Base-by-base conservation (phyloP, 2,888 invertebrate species). In the Anaspis maculata region DNA sequence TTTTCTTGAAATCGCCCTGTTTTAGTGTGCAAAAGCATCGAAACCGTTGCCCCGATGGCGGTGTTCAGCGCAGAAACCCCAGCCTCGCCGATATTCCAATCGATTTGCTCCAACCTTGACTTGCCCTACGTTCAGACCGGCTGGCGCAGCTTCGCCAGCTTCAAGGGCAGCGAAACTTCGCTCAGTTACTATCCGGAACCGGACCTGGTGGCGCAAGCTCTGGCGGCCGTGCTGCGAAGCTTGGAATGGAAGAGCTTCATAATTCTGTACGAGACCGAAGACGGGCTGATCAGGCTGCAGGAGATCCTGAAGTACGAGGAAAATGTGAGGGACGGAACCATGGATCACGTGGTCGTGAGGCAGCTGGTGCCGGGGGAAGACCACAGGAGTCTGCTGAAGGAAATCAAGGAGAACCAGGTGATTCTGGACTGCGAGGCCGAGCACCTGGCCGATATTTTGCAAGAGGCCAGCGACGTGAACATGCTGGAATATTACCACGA, bases 81-180 rank as follows among this genome's bases (percentile, higher is more conserved):
- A 27, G 72, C 79, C 0, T 70, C 84, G 2, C 73, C 77, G 23
- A 84, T 88, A 53, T 79, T 90, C 4, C 82, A 88, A 57, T 86
- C 88, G 15, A 78, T 91, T 44, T 84, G 87, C 48, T 82, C 86
- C 56, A 76, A 77, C 34, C 72, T 88, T 47, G 88, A 90, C 66
- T 74, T 95, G 40, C 94, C 94, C 0, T 86, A 89, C 54, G 71
- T 95, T 34, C 77, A 86, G 51, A 79, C 78, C 1, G 76, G 77
- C 39, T 84, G 83, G 72, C 79, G 83, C 43, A 71, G 76, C 3
- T 74, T 73, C 2, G 70, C 75, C 25, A 64, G 62, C 16, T 68
- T 55, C 37, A 71, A 56, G 38, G 69, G 67, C 24, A 70, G 73
- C 51, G 68, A 70, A 3, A 70, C 72, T 67, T 57, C 36, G 12